phyloP scores from a whole-genome alignment of 1,140 invertebrate species.

The Brachionus rubens region DNA sequence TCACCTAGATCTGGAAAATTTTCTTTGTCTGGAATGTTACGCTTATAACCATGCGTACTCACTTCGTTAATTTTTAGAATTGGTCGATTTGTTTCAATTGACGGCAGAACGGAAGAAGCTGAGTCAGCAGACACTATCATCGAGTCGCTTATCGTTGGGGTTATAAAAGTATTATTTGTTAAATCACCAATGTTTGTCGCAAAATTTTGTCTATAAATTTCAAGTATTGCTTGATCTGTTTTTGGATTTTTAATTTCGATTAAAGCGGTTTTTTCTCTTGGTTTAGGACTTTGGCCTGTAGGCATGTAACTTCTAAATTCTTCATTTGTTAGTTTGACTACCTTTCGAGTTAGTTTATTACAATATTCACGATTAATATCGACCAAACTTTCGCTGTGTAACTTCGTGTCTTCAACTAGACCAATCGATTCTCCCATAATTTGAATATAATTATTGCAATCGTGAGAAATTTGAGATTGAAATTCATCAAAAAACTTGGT shows the following conservation, averaged over 20 bases:
- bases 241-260: neutral
- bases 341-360: neutral
- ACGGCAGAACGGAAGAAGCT: too few species aligned
- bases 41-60: neutral
- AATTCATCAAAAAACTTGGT: neutral
- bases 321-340: neutral
- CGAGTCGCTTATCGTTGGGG: too few species aligned
- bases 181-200: neutral
- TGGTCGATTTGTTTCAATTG: too few species aligned
- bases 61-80: too few species aligned
- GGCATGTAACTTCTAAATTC: neutral
- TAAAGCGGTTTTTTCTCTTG: neutral
- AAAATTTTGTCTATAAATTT: neutral
- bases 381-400: neutral
- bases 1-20: neutral
- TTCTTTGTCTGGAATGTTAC: conserved; percentile 6
- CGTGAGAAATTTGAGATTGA: neutral
- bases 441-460: neutral
- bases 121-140: too few species aligned
- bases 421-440: neutral
- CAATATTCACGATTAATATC: conserved; percentile 1
- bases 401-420: neutral
- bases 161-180: too few species aligned
- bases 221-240: neutral
- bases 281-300: conserved; percentile 11